These are phyloP conservation scores for Orcinus orca DNA, from an alignment of 2,113 vertebrate genomes.

Conservation along the genomic window DNA sequence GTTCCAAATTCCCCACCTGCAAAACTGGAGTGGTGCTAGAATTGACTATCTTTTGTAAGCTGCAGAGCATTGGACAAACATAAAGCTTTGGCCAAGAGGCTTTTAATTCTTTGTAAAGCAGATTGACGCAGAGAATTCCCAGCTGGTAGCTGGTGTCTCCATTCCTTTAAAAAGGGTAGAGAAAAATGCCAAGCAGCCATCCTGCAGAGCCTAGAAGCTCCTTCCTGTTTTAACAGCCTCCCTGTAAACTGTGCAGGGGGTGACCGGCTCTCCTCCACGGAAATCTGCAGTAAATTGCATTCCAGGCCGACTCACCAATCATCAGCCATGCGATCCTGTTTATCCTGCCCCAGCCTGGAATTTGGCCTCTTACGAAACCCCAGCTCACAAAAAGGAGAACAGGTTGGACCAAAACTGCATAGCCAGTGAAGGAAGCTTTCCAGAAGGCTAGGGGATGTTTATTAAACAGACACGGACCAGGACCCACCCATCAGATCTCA, in stretches of 20 bases:
- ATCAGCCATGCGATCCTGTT: constrained; percentile 83
- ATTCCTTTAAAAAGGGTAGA: neutral
- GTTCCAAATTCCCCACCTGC: neutral
- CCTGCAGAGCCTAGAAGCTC: constrained; percentile 46
- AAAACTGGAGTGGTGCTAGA: neutral
- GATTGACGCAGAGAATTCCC: neutral
- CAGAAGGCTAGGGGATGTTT: constrained; percentile 11
- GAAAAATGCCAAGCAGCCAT: neutral
- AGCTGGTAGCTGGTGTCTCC: neutral
- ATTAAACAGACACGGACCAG: neutral
- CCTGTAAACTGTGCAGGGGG: constrained; percentile 76
- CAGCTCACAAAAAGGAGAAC: constrained; percentile 76
- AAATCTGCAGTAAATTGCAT: constrained; percentile 77
- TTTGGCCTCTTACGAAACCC: constrained; percentile 87
- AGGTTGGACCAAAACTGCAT: constrained; percentile 75
- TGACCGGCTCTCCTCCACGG: constrained; percentile 72
- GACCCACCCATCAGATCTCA: neutral
- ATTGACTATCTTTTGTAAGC: neutral
- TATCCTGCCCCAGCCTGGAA: constrained; percentile 83
- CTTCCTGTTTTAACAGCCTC: constrained; percentile 74
- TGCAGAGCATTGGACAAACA: neutral
- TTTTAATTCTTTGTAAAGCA: constrained; percentile 1
- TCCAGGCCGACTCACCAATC: constrained; percentile 80
- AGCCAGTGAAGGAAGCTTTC: constrained; percentile 56
- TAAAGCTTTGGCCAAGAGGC: neutral